Evolutionary conservation across 1,140 invertebrate genomes (phyloP).

Genomic region (Musca vetustissima): DNA sequence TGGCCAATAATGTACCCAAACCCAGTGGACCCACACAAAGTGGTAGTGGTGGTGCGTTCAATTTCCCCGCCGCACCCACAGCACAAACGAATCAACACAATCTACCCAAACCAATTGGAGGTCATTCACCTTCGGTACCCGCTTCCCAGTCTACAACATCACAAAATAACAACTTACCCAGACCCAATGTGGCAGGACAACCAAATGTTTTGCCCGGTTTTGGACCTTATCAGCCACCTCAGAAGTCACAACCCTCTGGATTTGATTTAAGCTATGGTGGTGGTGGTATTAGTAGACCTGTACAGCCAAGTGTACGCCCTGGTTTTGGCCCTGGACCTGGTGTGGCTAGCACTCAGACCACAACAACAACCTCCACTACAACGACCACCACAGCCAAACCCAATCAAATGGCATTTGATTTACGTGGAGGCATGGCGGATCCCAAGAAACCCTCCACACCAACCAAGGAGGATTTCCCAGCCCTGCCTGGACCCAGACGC

Average conservation of each 20-base stretch:
- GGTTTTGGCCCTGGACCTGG: slow-evolving; percentile 34
- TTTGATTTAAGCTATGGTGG: slow-evolving; percentile 50
- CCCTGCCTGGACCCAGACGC: slow-evolving; percentile 38
- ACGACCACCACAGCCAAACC: slow-evolving; percentile 29
- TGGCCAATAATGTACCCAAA: slow-evolving; percentile 5
- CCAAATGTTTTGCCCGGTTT: slow-evolving; percentile 44
- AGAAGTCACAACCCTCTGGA: slow-evolving; percentile 43
- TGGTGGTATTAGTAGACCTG: slow-evolving; percentile 19
- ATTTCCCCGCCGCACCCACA: too few species aligned
- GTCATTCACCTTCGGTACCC: neutral
- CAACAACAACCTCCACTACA: slow-evolving; percentile 26
- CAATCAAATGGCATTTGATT: slow-evolving; percentile 38
- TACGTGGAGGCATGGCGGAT: slow-evolving; percentile 33
- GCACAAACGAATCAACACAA: too few species aligned
- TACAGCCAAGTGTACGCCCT: slow-evolving; percentile 30
- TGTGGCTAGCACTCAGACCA: slow-evolving; percentile 1
- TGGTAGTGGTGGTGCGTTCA: too few species aligned
- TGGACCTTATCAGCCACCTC: slow-evolving; percentile 42
- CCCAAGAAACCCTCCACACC: slow-evolving; percentile 33
- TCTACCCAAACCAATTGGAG: neutral
- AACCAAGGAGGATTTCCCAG: slow-evolving; percentile 47
- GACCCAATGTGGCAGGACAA: neutral
- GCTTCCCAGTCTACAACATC: too few species aligned
- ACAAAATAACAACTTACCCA: slow-evolving; percentile 15
- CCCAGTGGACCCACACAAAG: neutral